phyloP scores from a whole-genome alignment of 2,113 vertebrate species.

The Ia io region DNA sequence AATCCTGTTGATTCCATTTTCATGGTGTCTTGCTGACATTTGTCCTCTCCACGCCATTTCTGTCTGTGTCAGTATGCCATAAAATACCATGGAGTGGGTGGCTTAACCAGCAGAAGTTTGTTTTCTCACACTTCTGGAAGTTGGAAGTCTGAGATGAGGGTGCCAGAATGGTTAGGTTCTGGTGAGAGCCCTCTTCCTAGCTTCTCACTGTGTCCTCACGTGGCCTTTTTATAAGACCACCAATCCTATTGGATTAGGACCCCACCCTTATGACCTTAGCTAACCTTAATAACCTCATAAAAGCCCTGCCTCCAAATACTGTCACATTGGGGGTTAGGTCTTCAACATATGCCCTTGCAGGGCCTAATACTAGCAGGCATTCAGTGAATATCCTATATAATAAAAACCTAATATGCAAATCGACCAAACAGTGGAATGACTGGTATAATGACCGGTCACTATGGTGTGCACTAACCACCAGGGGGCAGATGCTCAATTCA shows the following conservation, averaged over 20 bases:
- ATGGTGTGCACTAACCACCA: too few relatives aligned
- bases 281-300: neutral
- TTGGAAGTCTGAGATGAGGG: neutral
- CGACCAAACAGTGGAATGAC: too few relatives aligned
- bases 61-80: neutral
- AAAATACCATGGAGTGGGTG: neutral
- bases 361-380: neutral
- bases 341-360: neutral
- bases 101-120: neutral
- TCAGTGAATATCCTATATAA: neutral
- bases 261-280: neutral
- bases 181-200: neutral
- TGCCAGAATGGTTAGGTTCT: neutral
- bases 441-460: too few relatives aligned
- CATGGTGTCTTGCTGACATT: neutral
- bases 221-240: neutral
- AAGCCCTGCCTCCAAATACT: neutral
- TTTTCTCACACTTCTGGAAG: neutral
- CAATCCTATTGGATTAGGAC: neutral
- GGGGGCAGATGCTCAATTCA: too few relatives aligned
- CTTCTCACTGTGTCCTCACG: neutral
- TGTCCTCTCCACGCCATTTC: neutral
- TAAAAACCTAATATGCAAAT: too few relatives aligned
- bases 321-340: neutral
- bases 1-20: neutral